phyloP scores from a whole-genome alignment of 2,888 invertebrate species.

The Matsumyia berberina region DNA sequence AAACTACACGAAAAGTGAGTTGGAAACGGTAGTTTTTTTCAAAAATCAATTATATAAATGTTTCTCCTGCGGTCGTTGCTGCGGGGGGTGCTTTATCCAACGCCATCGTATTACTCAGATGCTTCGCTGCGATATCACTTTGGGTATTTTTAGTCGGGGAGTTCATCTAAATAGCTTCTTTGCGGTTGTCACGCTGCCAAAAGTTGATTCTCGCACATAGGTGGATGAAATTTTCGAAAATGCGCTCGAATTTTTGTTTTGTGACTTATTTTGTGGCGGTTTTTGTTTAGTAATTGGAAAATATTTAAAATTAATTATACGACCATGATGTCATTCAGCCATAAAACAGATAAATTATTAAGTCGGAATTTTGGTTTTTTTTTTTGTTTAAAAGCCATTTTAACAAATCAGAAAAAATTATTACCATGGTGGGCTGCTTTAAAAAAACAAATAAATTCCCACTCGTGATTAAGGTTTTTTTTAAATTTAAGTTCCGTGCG shows the following conservation, averaged over 20 bases:
- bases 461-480: not conserved
- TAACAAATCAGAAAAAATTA: conserved; percentile 13
- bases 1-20: conserved; percentile 66
- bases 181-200: conserved; percentile 67
- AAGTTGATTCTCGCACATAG: conserved; percentile 39
- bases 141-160: conserved; percentile 68
- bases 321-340: conserved; percentile 62
- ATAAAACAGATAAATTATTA: conserved; percentile 11
- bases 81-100: conserved; percentile 14
- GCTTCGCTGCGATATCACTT: conserved; percentile 66
- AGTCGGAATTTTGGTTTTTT: conserved; percentile 11
- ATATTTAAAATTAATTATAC: conserved; percentile 57
- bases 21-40: conserved; percentile 45
- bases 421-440: not conserved
- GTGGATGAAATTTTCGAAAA: conserved; percentile 20
- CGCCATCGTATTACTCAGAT: conserved; percentile 68
- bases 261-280: no score
- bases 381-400: not conserved
- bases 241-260: conserved; percentile 11
- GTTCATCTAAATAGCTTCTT: conserved; percentile 68
- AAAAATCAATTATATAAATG: conserved; percentile 65
- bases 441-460: conserved; percentile 21
- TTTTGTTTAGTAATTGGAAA: conserved; percentile 48
- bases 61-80: no score
- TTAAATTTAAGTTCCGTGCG: conserved; percentile 20